A percentile compares a stretch with the other conserved stretches of the same genome.
Conservation (phyloP, 2,113 vertebrate genomes). For the Cnemophilus loriae region DNA sequence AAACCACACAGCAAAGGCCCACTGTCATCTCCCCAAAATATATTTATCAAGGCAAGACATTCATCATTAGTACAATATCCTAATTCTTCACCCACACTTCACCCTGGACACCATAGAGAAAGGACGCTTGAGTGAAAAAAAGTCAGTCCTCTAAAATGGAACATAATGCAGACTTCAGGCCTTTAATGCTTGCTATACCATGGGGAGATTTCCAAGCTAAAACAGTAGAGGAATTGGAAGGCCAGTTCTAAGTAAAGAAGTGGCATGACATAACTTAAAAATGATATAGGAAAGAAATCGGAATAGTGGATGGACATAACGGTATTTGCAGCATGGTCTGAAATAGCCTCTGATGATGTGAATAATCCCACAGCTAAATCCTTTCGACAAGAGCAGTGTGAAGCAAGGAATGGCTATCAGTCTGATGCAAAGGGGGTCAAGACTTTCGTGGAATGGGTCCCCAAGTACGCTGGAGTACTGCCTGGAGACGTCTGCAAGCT, state of each 20-base stretch:
- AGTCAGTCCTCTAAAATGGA: not conserved
- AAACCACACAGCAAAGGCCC: not conserved
- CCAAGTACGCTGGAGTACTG: constrained; percentile 92
- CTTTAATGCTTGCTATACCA: not conserved
- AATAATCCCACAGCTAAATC: constrained; percentile 80
- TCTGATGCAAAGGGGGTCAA: constrained; percentile 95
- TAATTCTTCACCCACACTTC: not conserved
- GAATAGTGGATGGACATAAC: not conserved
- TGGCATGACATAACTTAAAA: not conserved
- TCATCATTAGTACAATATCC: not conserved
- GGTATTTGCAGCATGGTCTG: not conserved
- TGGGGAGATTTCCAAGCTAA: not conserved
- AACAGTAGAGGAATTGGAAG: not conserved
- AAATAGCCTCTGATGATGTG: constrained; percentile 1
- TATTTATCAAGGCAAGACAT: not conserved
- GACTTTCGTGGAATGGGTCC: constrained; percentile 95
- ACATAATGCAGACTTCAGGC: not conserved
- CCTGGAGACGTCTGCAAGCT: constrained; percentile 92
- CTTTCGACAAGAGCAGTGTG: constrained; percentile 94
- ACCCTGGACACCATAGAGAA: accelerated
- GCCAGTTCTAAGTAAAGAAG: not conserved
- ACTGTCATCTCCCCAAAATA: not conserved
- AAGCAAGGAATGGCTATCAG: constrained; percentile 92
- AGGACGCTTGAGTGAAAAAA: not conserved
- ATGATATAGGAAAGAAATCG: not conserved